Evolutionary conservation across 2,113 vertebrate genomes (phyloP).

Genomic region (Neodon shergylaensis): DNA sequence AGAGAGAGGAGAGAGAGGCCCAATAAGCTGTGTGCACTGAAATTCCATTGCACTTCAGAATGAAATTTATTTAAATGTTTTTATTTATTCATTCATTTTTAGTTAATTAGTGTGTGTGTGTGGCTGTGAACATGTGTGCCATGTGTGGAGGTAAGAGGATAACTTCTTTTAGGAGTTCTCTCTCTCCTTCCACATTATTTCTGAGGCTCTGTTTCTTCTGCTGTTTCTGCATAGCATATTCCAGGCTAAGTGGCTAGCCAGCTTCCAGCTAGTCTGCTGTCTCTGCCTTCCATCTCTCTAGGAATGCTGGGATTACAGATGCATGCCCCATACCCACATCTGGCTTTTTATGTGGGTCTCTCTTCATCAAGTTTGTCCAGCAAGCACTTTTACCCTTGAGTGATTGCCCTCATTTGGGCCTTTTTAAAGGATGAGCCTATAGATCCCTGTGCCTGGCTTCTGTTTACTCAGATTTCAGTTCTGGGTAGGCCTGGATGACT

Average conservation of each 20-base stretch:
- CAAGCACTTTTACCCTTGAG: neutral
- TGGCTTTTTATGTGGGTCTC: neutral
- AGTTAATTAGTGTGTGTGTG: neutral
- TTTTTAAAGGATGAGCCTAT: slow-evolving; percentile 43
- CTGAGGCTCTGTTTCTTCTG: neutral
- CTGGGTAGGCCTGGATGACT: neutral
- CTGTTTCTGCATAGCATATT: neutral
- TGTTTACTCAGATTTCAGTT: neutral
- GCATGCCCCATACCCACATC: neutral
- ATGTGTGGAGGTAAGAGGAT: too few relatives aligned
- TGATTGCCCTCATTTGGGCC: neutral
- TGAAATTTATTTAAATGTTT: neutral
- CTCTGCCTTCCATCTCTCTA: neutral
- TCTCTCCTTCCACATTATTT: neutral
- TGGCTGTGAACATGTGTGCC: neutral
- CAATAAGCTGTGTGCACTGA: neutral
- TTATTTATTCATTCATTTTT: neutral
- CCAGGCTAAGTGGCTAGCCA: neutral
- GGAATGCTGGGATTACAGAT: neutral
- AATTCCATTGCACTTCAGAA: neutral
- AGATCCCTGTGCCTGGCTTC: neutral
- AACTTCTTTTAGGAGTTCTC: neutral
- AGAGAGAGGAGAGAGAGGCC: too few relatives aligned
- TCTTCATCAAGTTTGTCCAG: neutral
- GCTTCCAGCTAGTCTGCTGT: neutral